A percentile compares a stretch with the other conserved stretches of the same genome.
Conservation (phyloP, 2,113 vertebrate genomes). For the Bufo bufo region DNA sequence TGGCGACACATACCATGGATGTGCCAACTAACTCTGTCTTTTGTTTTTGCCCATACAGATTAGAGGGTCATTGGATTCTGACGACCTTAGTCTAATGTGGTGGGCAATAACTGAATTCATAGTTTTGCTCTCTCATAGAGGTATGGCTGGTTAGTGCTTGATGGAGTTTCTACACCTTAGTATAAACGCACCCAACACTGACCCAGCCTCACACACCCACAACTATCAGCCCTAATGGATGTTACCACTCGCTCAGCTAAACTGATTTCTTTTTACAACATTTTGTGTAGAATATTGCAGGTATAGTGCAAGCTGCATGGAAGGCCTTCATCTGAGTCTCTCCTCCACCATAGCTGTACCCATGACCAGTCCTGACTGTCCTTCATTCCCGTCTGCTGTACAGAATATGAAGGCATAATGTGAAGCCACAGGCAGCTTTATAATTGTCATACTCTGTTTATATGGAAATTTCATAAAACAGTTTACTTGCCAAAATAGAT, state of each 20-base stretch:
- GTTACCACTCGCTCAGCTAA: no score
- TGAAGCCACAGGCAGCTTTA: not conserved
- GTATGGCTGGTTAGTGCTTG: no score
- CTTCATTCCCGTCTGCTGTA: no score
- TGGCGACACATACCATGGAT: no score
- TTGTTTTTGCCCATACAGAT: no score
- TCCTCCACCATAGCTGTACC: not conserved
- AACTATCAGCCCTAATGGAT: no score
- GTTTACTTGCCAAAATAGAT: conserved; percentile 57
- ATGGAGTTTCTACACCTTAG: not conserved
- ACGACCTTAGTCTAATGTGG: no score
- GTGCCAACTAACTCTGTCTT: no score
- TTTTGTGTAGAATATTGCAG: not conserved
- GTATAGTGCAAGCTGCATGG: not conserved
- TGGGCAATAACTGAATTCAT: not conserved
- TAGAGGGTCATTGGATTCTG: no score
- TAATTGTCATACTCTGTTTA: conserved; percentile 57
- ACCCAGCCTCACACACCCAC: no score
- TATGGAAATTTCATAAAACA: conserved; percentile 57
- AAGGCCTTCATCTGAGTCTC: not conserved
- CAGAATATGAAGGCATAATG: not conserved
- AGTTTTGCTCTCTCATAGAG: no score
- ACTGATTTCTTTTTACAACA: not conserved
- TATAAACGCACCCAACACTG: not conserved
- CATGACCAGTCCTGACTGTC: not conserved